Evolutionary conservation across 2,113 vertebrate genomes (phyloP), one percentile per base, ranked within the genome.

Genomic region (Amazona guildingii): DNA sequence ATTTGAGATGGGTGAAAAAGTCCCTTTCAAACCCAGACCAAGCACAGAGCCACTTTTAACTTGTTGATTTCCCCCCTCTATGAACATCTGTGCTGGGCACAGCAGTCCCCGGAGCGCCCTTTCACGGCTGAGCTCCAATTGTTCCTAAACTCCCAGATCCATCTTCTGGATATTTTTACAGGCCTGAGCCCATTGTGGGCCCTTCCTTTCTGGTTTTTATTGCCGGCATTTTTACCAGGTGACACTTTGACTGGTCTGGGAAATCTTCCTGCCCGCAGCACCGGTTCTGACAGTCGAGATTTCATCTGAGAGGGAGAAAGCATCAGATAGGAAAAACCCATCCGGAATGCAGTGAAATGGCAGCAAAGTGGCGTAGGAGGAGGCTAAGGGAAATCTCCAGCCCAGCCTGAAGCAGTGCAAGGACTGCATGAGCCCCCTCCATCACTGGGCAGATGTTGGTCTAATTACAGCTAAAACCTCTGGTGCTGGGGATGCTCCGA

Each of bases 151-250:
- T 88, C 95, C 17, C 43, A 91, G 35, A 80, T 88, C 83, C 64
- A 86, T 90, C 76, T 90, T 80, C 70, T 83, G 79, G 92, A 51
- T 88, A 77, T 88, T 90, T 97, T 95, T 78, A 94, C 85, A 81
- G 90, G 43, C 61, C 54, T 61, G 64, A 83, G 73, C 77, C 72
- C 79, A 44, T 29, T 33, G 75, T 29, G 57, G 51, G 20, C 25
- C 25, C n/a, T 93, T 90, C 82, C 52, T 61, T 82, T 81, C 78
- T 77, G n/a, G 35, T 79, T 88, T 87, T 92, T 83, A 95, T 90
- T 74, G 39, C 79, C 14, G 74, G 13, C 20, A 5, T 88, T 95
- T 95, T 91, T 86, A 90, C 87, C n/a, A 23, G 41, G 17, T 51
- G 93, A 86, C 85, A 90, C 92, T 96, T 94, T 59, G 61, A 81